These are phyloP conservation scores for Podargus strigoides DNA, from an alignment of 2,797 vertebrate species.

Conservation along the genomic window DNA sequence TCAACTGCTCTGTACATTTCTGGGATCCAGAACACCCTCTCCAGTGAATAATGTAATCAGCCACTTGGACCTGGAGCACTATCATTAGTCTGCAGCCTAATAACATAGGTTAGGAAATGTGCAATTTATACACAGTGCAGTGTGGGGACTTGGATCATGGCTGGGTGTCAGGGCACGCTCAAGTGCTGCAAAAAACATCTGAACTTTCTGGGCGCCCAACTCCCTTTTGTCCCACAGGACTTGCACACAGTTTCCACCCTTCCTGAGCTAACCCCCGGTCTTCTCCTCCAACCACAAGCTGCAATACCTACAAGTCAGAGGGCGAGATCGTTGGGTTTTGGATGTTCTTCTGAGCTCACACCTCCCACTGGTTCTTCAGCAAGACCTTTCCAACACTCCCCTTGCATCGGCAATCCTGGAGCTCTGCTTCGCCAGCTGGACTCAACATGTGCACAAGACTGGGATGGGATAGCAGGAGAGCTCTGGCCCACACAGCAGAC, in stretches of 20 bases:
- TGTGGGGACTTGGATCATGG: accelerated
- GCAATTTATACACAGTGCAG: background rate
- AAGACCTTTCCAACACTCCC: background rate
- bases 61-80: conserved; percentile 39
- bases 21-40: conserved; percentile 15
- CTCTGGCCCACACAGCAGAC: background rate
- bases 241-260: background rate
- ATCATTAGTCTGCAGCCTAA: background rate
- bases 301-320: background rate
- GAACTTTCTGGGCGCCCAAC: background rate
- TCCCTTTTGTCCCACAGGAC: background rate
- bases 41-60: conserved; percentile 47
- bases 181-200: background rate
- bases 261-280: background rate
- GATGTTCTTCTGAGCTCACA: background rate
- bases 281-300: background rate
- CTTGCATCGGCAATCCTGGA: background rate
- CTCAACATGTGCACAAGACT: accelerated
- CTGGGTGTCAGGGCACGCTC: background rate
- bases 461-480: background rate
- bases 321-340: background rate
- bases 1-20: background rate
- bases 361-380: background rate
- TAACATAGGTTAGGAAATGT: background rate
- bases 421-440: background rate